Evolutionary conservation across 1,140 invertebrate genomes (phyloP), one percentile per base, ranked within the genome.

Genomic region (Drosophila nannoptera): DNA sequence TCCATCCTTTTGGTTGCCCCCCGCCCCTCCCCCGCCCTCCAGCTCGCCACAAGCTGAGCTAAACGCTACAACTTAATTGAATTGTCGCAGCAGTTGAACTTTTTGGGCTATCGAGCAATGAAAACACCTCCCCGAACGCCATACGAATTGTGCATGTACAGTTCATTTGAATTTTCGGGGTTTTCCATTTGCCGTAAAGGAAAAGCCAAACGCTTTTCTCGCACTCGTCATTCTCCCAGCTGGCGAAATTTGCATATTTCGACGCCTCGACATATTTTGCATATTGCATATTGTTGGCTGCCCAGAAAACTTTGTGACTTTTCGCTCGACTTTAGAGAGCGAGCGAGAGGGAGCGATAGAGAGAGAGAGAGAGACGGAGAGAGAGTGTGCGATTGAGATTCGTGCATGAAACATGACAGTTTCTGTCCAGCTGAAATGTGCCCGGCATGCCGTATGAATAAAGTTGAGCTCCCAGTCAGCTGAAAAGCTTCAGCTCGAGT

Each of bases 281-380:
- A 80, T 77, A 78, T 64, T 56, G 48, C 75, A 70, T 73, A 56
- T 69, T 74, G 65, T 59, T 78, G 60, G 56, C 65, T 62, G 66
- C 55, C 56, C 60, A 59, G 45, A 72, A 73, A 81, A 77, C 58
- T 77, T 81, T 77, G 60, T 81, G 73, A 82, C 74, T 81, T 77
- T 77, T 63, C 42, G 40, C 36, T 16, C 36, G 14, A 14, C 29
- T 22, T 36, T 14, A 50, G 35, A 32, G 42, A 42, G 40, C 1
- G 22, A 22, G 22, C 1, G 22, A 22, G 22, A 22, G 22, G 3
- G 3, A 22, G 22, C 3, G 22, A 1, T 1, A 1, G 22, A 1
- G 22, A 22, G 22, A 22, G 22, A 22, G 22, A 22, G 22, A 22
- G 22, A 22, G 22, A 22, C 1, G 3, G 22, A 22, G 22, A 22